phyloP scores from a whole-genome alignment of 1,140 invertebrate species.

The Neodiprion pinetum region DNA sequence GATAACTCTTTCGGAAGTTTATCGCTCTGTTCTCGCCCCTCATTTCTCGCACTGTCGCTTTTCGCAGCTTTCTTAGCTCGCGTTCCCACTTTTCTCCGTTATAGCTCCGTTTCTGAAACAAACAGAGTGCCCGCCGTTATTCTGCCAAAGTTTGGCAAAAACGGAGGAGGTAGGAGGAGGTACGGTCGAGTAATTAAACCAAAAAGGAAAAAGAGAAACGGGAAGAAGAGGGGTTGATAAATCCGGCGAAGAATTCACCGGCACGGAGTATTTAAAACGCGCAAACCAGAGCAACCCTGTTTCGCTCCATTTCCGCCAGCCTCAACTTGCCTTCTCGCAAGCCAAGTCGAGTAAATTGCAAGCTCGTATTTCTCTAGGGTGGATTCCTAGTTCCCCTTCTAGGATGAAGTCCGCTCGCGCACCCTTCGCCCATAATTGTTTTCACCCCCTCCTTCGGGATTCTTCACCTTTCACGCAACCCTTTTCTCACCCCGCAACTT shows the following conservation, averaged over 20 bases:
- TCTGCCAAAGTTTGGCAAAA: too few species aligned
- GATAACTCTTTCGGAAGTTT: too few species aligned
- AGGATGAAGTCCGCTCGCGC: too few species aligned
- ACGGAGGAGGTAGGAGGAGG: not conserved
- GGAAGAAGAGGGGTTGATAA: not conserved
- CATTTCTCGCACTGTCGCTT: too few species aligned
- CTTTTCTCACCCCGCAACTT: not conserved
- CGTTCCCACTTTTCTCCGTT: not conserved
- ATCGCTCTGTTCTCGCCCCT: too few species aligned
- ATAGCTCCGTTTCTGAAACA: not conserved
- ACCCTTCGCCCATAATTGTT: too few species aligned
- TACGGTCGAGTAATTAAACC: not conserved
- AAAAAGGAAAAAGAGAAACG: not conserved
- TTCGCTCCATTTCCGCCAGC: too few species aligned
- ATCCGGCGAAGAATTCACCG: constrained; percentile 11
- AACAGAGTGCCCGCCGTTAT: not conserved
- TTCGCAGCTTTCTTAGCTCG: too few species aligned
- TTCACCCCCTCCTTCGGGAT: too few species aligned
- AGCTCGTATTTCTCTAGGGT: not conserved
- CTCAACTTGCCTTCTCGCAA: too few species aligned
- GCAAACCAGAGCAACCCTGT: not conserved
- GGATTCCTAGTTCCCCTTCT: not conserved
- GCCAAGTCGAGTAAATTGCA: not conserved
- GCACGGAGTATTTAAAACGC: constrained; percentile 16
- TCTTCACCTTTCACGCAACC: too few species aligned